Percentiles rank a stretch among this genome's conserved stretches.
Conservation (phyloP, 2,888 invertebrate genomes). For the Eudasyphora cyanicolor region DNA sequence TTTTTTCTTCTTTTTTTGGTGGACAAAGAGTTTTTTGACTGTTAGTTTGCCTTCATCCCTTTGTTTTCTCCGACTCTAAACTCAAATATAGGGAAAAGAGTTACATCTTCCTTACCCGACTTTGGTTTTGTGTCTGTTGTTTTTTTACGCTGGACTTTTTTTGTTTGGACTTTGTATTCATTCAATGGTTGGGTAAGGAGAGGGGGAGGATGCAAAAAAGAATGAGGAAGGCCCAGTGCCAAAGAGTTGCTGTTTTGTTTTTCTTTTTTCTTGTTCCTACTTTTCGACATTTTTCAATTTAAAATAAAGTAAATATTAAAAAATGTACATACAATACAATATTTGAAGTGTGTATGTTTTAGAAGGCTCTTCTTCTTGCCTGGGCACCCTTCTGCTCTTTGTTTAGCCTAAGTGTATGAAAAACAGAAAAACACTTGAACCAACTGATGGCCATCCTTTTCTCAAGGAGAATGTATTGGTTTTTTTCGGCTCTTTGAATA, state of each 20-base stretch:
- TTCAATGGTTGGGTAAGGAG: not conserved
- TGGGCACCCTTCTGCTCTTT: not conserved
- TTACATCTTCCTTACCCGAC: conserved; percentile 54
- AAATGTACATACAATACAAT: not conserved
- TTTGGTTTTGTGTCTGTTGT: conserved; percentile 31
- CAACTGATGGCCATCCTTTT: not conserved
- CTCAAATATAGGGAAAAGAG: conserved; percentile 33
- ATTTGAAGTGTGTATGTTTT: not conserved
- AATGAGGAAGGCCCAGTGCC: no score
- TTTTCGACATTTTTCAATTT: conserved; percentile 14
- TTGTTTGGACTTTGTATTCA: not conserved
- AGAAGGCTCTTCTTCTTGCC: no score
- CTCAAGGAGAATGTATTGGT: not conserved
- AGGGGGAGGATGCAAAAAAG: no score
- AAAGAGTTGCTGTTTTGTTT: not conserved
- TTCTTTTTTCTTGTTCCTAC: not conserved
- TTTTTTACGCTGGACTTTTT: not conserved
- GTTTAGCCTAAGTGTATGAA: not conserved
- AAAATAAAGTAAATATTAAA: conserved; percentile 20
- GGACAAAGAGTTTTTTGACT: not conserved
- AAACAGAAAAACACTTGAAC: not conserved
- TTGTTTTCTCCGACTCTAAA: not conserved
- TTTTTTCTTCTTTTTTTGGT: not conserved
- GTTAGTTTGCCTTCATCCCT: not conserved
- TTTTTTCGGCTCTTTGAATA: not conserved